Percentiles rank a stretch among this genome's conserved stretches.
phyloP scores from a whole-genome alignment of 2,797 vertebrate species.

The Urocyon cinereoargenteus region DNA sequence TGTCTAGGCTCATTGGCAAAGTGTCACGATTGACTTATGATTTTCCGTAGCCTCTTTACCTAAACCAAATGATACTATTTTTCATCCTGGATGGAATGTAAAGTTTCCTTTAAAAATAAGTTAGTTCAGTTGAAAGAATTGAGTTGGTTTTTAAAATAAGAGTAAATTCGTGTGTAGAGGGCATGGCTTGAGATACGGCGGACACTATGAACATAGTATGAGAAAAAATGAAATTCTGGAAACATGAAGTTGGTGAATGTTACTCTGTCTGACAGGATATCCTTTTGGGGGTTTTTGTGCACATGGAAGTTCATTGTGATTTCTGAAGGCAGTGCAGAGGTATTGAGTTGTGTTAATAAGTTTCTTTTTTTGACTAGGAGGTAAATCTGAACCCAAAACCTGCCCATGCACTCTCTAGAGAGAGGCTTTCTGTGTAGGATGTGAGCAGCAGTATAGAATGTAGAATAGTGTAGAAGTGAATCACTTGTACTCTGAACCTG shows the following conservation, averaged over 20 bases:
- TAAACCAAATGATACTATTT: background rate
- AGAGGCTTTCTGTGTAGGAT: accelerated
- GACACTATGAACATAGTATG: background rate
- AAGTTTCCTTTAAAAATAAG: background rate
- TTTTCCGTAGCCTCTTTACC: background rate
- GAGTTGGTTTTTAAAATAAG: background rate
- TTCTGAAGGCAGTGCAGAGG: background rate
- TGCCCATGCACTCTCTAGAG: background rate
- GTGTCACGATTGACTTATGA: background rate
- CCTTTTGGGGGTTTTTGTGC: background rate
- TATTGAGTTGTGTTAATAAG: background rate
- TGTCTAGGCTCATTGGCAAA: background rate
- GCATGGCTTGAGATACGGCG: background rate
- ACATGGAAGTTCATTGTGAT: background rate
- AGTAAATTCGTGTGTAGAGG: background rate
- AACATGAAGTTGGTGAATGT: background rate
- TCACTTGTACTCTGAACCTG: background rate
- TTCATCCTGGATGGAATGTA: background rate
- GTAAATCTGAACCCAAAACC: background rate
- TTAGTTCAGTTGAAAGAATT: background rate
- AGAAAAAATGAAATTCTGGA: background rate
- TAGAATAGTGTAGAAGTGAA: no score
- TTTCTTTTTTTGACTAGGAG: background rate
- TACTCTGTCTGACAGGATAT: background rate
- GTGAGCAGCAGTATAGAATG: background rate